Evolutionary conservation across 2,797 vertebrate species (phyloP).

Genomic region (Acomys russatus): DNA sequence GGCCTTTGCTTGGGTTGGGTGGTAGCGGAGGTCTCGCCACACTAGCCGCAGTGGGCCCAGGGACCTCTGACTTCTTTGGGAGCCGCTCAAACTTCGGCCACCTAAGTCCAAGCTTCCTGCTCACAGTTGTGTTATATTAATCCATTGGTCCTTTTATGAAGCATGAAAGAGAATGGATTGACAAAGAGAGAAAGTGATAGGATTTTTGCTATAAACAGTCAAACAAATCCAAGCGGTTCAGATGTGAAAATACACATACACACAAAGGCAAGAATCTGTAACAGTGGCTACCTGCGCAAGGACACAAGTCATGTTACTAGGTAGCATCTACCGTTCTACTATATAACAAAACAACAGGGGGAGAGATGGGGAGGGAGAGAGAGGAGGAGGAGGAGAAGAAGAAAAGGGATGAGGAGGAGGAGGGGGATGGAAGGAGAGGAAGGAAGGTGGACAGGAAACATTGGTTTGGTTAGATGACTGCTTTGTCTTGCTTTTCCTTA

Average conservation of each 20-base stretch:
- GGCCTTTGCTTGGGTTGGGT: neutral
- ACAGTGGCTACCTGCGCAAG: neutral
- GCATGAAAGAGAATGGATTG: neutral
- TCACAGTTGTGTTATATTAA: neutral
- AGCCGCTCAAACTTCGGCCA: neutral
- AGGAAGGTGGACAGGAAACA: neutral
- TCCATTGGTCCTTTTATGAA: neutral
- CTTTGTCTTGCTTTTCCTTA: slow-evolving; percentile 63
- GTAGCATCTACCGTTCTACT: neutral
- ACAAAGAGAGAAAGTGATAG: neutral
- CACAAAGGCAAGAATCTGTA: neutral
- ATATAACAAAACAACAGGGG: neutral
- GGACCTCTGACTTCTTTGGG: neutral
- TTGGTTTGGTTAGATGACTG: neutral
- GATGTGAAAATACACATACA: neutral
- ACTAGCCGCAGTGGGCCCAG: neutral
- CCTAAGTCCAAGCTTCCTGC: neutral
- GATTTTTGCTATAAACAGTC: neutral
- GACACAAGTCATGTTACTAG: neutral
- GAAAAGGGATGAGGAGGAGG: too few species aligned
- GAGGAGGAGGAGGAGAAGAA: neutral
- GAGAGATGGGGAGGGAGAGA: neutral
- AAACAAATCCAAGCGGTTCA: slow-evolving; percentile 1
- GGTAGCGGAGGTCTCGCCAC: neutral
- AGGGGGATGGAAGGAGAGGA: neutral